phyloP scores from a whole-genome alignment of 1,140 invertebrate species.

The Agrypnia vestita region DNA sequence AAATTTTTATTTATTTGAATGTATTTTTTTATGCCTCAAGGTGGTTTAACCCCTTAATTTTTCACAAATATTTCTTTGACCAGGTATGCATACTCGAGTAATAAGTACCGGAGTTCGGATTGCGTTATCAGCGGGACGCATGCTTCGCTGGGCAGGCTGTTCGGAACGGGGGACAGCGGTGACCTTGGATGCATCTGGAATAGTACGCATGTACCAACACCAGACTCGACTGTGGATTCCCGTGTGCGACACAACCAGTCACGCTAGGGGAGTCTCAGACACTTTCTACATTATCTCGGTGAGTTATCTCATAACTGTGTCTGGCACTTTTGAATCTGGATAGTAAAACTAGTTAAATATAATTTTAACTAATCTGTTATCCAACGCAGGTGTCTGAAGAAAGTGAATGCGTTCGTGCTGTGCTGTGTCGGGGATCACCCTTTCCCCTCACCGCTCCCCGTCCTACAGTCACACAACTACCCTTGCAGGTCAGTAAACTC shows the following conservation, averaged over 20 bases:
- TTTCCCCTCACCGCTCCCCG: constrained; percentile 91
- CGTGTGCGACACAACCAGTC: constrained; percentile 80
- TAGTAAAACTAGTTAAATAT: not conserved
- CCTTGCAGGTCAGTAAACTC: constrained; percentile 72
- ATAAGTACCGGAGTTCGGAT: constrained; percentile 68
- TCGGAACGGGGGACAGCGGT: constrained; percentile 85
- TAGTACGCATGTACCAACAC: constrained; percentile 78
- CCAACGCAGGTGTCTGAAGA: constrained; percentile 83
- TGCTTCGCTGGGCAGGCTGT: constrained; percentile 87
- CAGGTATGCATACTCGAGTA: constrained; percentile 22
- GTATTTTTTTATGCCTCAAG: too few relatives aligned
- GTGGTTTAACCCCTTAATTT: too few relatives aligned
- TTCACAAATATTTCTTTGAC: too few relatives aligned
- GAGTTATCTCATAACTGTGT: constrained; percentile 53
- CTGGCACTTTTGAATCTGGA: not conserved
- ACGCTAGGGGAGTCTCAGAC: constrained; percentile 74
- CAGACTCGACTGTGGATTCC: constrained; percentile 84
- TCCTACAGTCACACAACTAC: constrained; percentile 84
- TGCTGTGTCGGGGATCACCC: constrained; percentile 89
- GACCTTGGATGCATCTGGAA: constrained; percentile 79
- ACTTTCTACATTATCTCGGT: constrained; percentile 70
- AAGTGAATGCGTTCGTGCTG: constrained; percentile 83
- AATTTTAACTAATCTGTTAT: not conserved
- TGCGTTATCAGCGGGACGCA: constrained; percentile 81
- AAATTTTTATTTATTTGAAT: too few relatives aligned